Evolutionary conservation across 64 coral and sea anemone species (phyloP), one percentile per base, ranked within the genome.

Genomic region (Dendrophyllia cribrosa): DNA sequence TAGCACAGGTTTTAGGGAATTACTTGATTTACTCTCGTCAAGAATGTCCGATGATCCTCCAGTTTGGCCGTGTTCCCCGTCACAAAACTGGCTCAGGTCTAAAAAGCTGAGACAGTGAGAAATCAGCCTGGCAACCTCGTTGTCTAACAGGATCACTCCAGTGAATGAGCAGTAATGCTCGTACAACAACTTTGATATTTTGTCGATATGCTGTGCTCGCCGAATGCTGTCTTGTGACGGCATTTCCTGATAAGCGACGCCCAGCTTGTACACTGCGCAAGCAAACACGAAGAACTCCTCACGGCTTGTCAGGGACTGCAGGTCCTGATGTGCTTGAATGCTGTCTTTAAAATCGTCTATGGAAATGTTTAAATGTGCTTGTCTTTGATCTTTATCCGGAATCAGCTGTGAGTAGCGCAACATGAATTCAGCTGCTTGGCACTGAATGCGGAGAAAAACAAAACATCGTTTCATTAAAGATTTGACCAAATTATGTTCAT

Each of bases 271-370:
- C 22, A 95, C 71, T 22, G 96, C 96, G 60, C 67, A 90, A 46
- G 87, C 90, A 66, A 98, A 91, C 12, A 93, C 24, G 67, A 87
- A 96, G 75, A 96, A 98, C 82, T 98, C 90, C 43, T 98, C 94
- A 44, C 94, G 90, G 70, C 96, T 98, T 58, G 75, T 98, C 13
- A 98, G 63, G 14, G 97, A 93, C 62, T 85, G 72, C 7, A 91
- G 49, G 17, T 83, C 78, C 4, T 76, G 77, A 22, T 98, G 97
- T 13, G 97, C 91, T 16, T 95, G 91, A 79, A 98, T 91, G 76
- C 97, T 98, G 45, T 95, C 91, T 74, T 91, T 93, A 9, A 98
- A 89, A 83, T 94, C 97, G 83, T 93, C 82, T 70, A 90, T 78
- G 21, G 83, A 88, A 25, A 75, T 78, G 64, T 72, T 74, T 24